phyloP scores from a whole-genome alignment of 2,797 vertebrate genomes.

The Tamandua tetradactyla region DNA sequence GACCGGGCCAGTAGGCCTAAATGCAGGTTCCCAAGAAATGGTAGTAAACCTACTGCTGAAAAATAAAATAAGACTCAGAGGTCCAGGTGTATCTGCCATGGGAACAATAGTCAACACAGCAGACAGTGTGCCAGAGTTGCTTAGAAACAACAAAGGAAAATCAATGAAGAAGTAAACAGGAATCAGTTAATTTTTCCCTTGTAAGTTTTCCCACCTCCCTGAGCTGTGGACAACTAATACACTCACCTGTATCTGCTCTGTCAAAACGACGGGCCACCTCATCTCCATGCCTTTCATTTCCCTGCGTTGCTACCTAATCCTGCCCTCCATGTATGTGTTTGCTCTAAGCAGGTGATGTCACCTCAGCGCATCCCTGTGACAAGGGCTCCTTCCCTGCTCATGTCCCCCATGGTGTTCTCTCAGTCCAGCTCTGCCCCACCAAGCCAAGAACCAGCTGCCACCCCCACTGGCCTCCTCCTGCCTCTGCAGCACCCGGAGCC shows the following conservation, averaged over 20 bases:
- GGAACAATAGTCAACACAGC: neutral
- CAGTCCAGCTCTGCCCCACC: conserved; percentile 81
- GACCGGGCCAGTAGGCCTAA: neutral
- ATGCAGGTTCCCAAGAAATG: neutral
- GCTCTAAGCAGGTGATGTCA: conserved; percentile 86
- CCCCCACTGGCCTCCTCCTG: conserved; percentile 72
- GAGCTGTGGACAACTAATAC: neutral
- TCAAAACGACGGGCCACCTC: neutral
- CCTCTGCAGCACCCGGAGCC: conserved; percentile 82
- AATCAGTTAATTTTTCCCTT: neutral
- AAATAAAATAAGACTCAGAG: neutral
- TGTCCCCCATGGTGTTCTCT: conserved; percentile 93
- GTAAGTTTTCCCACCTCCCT: neutral
- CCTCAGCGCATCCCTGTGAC: conserved; percentile 89
- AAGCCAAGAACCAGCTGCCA: conserved; percentile 66
- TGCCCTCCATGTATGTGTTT: neutral
- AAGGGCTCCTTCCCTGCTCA: conserved; percentile 87
- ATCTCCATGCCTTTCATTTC: accelerated
- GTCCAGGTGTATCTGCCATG: no score
- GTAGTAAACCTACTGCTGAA: neutral
- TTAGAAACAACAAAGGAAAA: neutral
- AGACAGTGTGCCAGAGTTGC: neutral
- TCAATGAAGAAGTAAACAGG: neutral
- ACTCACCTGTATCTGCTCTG: neutral
- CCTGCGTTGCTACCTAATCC: neutral